phyloP scores from a whole-genome alignment of 1,140 invertebrate genomes.

The Hylaeus anthracinus region DNA sequence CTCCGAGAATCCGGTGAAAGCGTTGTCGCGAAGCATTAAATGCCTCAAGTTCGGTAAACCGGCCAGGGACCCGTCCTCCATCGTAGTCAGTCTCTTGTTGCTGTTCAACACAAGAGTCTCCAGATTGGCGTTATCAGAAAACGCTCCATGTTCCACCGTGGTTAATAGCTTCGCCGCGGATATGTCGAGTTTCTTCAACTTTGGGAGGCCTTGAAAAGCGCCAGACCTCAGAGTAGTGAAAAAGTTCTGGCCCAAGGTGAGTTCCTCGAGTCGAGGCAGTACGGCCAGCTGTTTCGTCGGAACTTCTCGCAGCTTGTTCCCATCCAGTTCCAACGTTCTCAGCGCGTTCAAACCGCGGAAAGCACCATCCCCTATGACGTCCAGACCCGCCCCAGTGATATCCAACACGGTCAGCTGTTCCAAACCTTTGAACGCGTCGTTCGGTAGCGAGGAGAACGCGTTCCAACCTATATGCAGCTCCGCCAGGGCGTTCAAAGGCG shows the following conservation, averaged over 20 bases:
- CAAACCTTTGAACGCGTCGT: conserved; percentile 88
- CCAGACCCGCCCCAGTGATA: conserved; percentile 89
- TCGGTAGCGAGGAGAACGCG: conserved; percentile 86
- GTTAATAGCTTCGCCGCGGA: conserved; percentile 87
- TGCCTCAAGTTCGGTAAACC: conserved; percentile 89
- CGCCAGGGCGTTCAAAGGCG: conserved; percentile 87
- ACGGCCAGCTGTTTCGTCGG: conserved; percentile 88
- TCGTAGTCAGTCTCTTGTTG: conserved; percentile 86
- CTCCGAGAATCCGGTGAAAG: conserved; percentile 87
- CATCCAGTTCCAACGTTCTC: conserved; percentile 88
- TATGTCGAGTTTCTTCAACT: conserved; percentile 88
- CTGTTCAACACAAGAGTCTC: conserved; percentile 88
- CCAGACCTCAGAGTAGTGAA: conserved; percentile 85
- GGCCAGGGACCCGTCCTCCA: conserved; percentile 88
- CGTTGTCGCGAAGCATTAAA: conserved; percentile 89
- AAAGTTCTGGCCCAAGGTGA: conserved; percentile 91
- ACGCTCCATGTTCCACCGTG: conserved; percentile 87
- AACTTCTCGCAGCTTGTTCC: conserved; percentile 88
- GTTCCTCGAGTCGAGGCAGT: conserved; percentile 88
- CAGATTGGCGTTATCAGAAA: conserved; percentile 90
- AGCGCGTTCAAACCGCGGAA: conserved; percentile 89
- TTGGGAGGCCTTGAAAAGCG: conserved; percentile 88
- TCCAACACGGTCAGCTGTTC: conserved; percentile 88
- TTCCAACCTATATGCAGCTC: conserved; percentile 93
- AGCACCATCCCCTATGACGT: conserved; percentile 87